Base-by-base conservation (phyloP, 1,140 invertebrate species). In the Thereuonema tuberculata region DNA sequence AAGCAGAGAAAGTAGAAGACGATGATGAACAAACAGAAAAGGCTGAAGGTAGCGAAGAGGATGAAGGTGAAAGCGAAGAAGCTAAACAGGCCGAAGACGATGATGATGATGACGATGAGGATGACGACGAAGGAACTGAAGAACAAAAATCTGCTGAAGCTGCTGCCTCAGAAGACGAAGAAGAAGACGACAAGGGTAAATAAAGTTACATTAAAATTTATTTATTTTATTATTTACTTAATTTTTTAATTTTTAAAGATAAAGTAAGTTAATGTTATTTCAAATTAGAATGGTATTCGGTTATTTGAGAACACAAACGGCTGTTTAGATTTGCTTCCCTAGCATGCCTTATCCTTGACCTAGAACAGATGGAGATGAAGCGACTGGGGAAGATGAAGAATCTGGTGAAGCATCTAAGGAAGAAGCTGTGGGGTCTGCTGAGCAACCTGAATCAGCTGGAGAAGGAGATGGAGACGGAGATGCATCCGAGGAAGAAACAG, bases 361-460 rank as follows among this genome's bases (percentile, higher is more conserved):
- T 20, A 37, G 1, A 20, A 28, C 61, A 49, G 67, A 67, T 31
- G 58, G 58, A 49, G 61, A 64, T 61, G 64, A 57, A 49, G 62
- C n/a, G n/a, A n/a, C 58, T 23, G 46, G 20, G 26, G 54, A 58
- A 24, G 58, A 27, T 5, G 56, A 54, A 56, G 48, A 61, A 29
- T 21, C 17, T 21, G 29, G 59, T n/a, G 61, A 65, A 59, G 63
- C 61, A 43, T 23, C 52, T 21, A 59, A 43, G n/a, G n/a, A n/a
- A n/a, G n/a, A n/a, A n/a, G n/a, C n/a, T n/a, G n/a, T 20, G 14
- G 12, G 24, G n/a, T 24, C 52, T 56, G 5, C 56, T 61, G 37
- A 63, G 46, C 31, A 53, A 59, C 12, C 54, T 60, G 59, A 50
- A 24, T 59, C 55, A 31, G 61, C 31, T 15, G 55, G 56, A 59